phyloP scores from a whole-genome alignment of 2,113 vertebrate genomes.

The Bujurquina vittata region DNA sequence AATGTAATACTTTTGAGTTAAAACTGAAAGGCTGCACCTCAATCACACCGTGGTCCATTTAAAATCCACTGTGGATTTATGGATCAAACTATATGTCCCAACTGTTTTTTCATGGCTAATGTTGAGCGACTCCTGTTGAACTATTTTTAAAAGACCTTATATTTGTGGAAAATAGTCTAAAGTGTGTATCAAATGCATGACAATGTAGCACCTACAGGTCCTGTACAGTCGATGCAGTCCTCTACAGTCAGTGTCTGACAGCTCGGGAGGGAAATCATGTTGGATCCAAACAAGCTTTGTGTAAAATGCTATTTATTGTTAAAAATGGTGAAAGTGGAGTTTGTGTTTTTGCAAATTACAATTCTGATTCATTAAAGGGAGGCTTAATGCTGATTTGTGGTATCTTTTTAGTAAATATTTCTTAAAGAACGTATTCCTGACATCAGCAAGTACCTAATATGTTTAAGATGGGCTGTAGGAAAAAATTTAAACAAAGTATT shows the following conservation, averaged over 20 bases:
- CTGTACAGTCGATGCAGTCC: neutral
- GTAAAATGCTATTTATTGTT: neutral
- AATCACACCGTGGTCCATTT: neutral
- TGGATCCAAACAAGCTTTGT: neutral
- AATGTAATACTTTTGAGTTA: neutral
- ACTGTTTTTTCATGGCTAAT: too few species aligned
- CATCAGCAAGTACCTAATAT: neutral
- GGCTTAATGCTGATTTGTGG: neutral
- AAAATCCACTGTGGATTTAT: neutral
- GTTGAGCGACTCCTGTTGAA: too few species aligned
- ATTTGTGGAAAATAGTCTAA: neutral
- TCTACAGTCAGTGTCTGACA: neutral
- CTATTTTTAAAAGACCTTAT: neutral
- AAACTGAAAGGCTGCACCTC: neutral
- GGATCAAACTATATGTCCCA: neutral
- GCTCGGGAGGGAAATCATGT: neutral
- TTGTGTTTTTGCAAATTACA: neutral
- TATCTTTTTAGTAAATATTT: neutral
- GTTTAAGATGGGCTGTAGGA: neutral
- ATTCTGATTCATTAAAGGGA: neutral
- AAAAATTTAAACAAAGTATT: neutral
- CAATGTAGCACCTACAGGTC: neutral
- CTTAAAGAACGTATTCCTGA: neutral
- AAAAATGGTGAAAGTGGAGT: neutral
- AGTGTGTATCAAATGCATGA: neutral